These are phyloP conservation scores for Poeciliopsis presidionis DNA, from an alignment of 2,797 vertebrate genomes.

Conservation along the genomic window DNA sequence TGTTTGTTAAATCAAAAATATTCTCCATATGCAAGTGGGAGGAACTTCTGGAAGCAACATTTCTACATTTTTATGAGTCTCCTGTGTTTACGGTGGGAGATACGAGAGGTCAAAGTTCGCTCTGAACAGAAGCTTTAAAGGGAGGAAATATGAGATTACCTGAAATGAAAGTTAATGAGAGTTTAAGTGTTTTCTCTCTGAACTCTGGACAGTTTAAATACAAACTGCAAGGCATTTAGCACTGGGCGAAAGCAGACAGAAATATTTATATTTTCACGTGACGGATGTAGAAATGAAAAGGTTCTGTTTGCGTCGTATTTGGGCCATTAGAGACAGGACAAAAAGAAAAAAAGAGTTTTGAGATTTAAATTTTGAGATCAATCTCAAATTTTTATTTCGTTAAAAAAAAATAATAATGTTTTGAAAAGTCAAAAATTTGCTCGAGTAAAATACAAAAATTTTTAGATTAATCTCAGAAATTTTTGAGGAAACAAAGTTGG, in stretches of 20 bases:
- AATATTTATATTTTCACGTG: background rate
- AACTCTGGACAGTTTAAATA: no score
- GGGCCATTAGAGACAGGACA: no score
- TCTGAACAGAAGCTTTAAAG: background rate
- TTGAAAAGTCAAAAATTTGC: no score
- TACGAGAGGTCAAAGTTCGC: background rate
- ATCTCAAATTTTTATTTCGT: no score
- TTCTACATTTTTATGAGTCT: background rate
- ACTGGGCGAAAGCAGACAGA: background rate
- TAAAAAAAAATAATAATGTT: no score
- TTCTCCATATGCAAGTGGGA: background rate
- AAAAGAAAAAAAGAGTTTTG: no score
- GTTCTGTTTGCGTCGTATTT: background rate
- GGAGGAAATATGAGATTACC: background rate
- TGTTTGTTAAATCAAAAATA: background rate
- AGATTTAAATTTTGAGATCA: no score
- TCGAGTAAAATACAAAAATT: no score
- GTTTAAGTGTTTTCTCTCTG: background rate
- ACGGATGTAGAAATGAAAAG: background rate
- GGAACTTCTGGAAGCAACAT: background rate
- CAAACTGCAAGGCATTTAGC: background rate
- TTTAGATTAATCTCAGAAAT: no score
- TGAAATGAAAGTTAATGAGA: no score
- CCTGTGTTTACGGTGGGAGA: background rate
- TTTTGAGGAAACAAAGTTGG: no score